A percentile compares a stretch with the other conserved stretches of the same genome.
These are phyloP conservation scores for Apoderus coryli DNA, from an alignment of 2,888 invertebrate genomes.

Conservation along the genomic window DNA sequence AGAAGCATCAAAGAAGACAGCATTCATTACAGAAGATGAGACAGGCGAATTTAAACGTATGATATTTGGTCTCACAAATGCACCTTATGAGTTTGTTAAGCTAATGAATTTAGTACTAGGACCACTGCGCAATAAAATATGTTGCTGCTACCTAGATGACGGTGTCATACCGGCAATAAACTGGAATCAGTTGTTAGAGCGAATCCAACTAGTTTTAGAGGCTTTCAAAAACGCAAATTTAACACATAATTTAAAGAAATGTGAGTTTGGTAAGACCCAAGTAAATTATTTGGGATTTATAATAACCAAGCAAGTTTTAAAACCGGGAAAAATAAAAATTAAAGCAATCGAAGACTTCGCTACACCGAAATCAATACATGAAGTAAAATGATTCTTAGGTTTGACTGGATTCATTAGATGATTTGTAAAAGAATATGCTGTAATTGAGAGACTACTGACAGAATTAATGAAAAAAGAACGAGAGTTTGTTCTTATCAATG, in stretches of 20 bases:
- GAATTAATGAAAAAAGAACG: conserved; percentile 17
- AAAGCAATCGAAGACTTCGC: conserved; percentile 13
- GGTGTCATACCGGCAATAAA: conserved; percentile 13
- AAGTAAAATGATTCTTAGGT: conserved; percentile 15
- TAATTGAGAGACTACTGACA: conserved; percentile 20
- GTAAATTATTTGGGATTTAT: too few species aligned
- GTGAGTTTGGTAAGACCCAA: too few species aligned
- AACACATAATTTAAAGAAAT: conserved; percentile 24
- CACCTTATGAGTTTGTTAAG: conserved; percentile 12
- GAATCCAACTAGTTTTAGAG: conserved; percentile 19
- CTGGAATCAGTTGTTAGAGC: conserved; percentile 15
- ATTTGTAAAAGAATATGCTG: conserved; percentile 16
- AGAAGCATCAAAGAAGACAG: too few species aligned
- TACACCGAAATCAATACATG: conserved; percentile 13
- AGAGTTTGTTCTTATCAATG: conserved; percentile 13
- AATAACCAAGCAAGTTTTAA: conserved; percentile 10
- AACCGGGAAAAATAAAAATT: conserved; percentile 12
- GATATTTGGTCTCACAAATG: conserved; percentile 13
- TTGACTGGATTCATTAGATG: too few species aligned
- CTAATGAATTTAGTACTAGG: conserved; percentile 15
- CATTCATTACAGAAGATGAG: conserved; percentile 23
- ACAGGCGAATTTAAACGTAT: conserved; percentile 18
- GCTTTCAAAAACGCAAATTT: too few species aligned
- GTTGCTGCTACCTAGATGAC: conserved; percentile 14
- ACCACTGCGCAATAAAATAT: conserved; percentile 12